phyloP scores from a whole-genome alignment of 2,888 invertebrate genomes.

The Drosophila stalkeri region DNA sequence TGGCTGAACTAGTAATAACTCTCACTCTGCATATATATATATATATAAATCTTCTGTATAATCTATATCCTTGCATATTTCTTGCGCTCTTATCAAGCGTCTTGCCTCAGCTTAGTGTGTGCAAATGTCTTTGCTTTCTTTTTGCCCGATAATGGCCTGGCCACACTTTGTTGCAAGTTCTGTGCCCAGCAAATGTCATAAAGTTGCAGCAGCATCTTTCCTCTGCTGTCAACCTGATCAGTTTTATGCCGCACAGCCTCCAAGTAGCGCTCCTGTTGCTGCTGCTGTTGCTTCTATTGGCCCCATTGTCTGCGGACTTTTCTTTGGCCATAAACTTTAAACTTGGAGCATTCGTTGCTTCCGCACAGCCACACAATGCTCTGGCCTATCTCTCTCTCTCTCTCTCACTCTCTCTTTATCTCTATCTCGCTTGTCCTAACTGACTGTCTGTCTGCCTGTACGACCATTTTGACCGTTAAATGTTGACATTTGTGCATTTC shows the following conservation, averaged over 20 bases:
- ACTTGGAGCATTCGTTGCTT: constrained; percentile 64
- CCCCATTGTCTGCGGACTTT: constrained; percentile 64
- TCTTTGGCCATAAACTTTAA: constrained; percentile 74
- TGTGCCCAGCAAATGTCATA: constrained; percentile 56
- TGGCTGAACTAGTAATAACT: background rate
- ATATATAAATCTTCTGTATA: background rate
- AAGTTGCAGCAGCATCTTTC: constrained; percentile 54
- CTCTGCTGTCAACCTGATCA: constrained; percentile 67
- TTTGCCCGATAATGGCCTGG: constrained; percentile 24
- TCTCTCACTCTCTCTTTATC: constrained; percentile 11
- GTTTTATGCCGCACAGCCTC: constrained; percentile 46
- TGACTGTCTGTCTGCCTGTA: constrained; percentile 29
- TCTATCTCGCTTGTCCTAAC: constrained; percentile 2
- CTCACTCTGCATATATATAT: background rate
- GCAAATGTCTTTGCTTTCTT: constrained; percentile 43
- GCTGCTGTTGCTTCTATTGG: constrained; percentile 23
- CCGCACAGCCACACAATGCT: constrained; percentile 66
- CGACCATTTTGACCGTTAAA: constrained; percentile 78
- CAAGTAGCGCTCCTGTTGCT: constrained; percentile 40
- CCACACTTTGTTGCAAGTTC: constrained; percentile 55
- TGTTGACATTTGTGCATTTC: constrained; percentile 81
- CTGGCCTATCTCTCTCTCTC: constrained; percentile 10
- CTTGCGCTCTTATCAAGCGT: constrained; percentile 26
- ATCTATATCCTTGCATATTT: background rate
- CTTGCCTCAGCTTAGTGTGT: constrained; percentile 16